Evolutionary conservation across 2,888 invertebrate species (phyloP).

Genomic region (Drosophila mulleri): DNA sequence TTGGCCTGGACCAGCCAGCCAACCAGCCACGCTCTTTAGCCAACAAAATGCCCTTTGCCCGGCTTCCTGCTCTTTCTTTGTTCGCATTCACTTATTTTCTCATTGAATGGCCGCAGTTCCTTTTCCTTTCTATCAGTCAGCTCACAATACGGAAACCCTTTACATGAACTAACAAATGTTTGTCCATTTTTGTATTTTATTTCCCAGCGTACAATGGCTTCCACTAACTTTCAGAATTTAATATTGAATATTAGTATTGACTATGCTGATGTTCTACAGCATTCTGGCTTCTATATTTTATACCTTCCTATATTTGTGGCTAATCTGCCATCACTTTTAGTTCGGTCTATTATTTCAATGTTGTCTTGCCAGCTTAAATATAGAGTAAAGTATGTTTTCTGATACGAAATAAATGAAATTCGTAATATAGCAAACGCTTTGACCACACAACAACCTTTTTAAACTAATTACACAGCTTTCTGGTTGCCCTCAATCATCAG

Average conservation of each 20-base stretch:
- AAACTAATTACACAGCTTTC: neutral
- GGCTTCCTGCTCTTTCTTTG: conserved; percentile 42
- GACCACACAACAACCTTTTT: neutral
- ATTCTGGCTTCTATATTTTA: neutral
- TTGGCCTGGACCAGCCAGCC: neutral
- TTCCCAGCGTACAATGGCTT: neutral
- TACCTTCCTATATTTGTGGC: neutral
- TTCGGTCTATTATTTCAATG: neutral
- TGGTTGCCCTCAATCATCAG: neutral
- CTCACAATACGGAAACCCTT: conserved; percentile 16
- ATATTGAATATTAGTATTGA: neutral
- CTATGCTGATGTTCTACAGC: neutral
- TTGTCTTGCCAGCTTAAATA: neutral
- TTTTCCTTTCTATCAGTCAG: conserved; percentile 21
- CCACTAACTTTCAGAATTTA: neutral
- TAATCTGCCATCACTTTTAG: neutral
- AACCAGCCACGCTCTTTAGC: conserved; percentile 9
- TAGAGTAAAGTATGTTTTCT: too few relatives aligned
- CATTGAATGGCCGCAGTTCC: conserved; percentile 49
- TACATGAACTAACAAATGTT: conserved; percentile 7
- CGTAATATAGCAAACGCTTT: neutral
- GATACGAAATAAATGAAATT: neutral
- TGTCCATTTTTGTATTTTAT: conserved; percentile 3
- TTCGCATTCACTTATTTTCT: conserved; percentile 48
- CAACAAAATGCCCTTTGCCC: conserved; percentile 23